These are phyloP conservation scores for Thunnus albacares DNA, from an alignment of 2,797 vertebrate species.

Conservation along the genomic window DNA sequence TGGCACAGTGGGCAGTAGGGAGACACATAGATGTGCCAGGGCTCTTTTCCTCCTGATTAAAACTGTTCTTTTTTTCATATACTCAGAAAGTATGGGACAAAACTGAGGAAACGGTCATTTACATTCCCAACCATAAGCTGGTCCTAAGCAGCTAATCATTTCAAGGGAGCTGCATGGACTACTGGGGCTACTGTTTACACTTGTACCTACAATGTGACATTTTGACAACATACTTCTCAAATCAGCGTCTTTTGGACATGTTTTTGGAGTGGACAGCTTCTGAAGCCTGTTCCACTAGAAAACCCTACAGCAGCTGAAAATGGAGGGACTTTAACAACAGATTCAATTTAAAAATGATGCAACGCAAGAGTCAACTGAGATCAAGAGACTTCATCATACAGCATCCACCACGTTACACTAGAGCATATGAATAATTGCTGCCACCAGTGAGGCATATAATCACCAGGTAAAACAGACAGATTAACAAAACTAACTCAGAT, in stretches of 20 bases:
- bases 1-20: slow-evolving; percentile 62
- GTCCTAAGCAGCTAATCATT: background rate
- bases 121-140: slow-evolving; percentile 14
- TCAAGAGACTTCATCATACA: slow-evolving; percentile 24
- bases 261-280: slow-evolving; percentile 23
- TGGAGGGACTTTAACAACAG: slow-evolving; percentile 23
- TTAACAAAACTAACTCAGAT: slow-evolving; percentile 11
- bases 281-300: slow-evolving; percentile 15
- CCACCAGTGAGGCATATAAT: slow-evolving; percentile 3
- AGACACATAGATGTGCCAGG: slow-evolving; percentile 57
- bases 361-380: slow-evolving; percentile 33
- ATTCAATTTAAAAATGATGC: slow-evolving; percentile 21
- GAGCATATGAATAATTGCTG: slow-evolving; percentile 1
- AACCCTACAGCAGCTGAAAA: slow-evolving; percentile 11
- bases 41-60: slow-evolving; percentile 49
- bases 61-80: slow-evolving; percentile 27
- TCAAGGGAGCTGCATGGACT: background rate
- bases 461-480: background rate
- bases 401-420: background rate
- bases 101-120: slow-evolving; percentile 23
- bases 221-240: slow-evolving; percentile 21
- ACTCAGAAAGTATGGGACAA: slow-evolving; percentile 5
- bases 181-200: background rate
- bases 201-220: slow-evolving; percentile 29
- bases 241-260: slow-evolving; percentile 19